phyloP scores from a whole-genome alignment of 1,140 invertebrate species.

The Antheraea pernyi region DNA sequence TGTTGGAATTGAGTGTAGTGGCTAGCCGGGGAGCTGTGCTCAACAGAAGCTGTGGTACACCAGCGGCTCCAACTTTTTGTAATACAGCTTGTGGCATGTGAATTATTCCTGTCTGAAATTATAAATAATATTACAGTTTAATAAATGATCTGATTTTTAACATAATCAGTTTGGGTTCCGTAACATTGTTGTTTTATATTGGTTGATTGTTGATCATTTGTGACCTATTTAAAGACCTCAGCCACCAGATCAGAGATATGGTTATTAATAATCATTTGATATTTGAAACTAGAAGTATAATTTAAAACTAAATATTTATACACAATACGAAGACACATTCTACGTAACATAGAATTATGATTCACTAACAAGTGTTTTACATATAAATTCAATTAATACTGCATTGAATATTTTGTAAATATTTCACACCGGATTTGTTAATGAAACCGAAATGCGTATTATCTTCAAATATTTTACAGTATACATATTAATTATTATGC shows the following conservation, averaged over 20 bases:
- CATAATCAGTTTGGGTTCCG: too few species aligned
- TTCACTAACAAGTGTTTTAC: neutral
- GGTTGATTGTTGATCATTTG: too few species aligned
- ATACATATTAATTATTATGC: neutral
- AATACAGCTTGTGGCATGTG: constrained; percentile 81
- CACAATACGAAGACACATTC: too few species aligned
- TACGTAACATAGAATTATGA: neutral
- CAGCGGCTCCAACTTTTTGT: constrained; percentile 76
- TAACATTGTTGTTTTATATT: too few species aligned
- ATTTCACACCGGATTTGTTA: neutral
- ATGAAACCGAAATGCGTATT: neutral
- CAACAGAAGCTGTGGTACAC: constrained; percentile 78
- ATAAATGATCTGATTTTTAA: too few species aligned
- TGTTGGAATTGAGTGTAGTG: constrained; percentile 79
- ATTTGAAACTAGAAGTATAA: too few species aligned
- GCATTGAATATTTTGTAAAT: neutral
- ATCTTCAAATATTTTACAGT: neutral
- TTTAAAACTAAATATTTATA: too few species aligned
- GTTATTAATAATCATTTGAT: too few species aligned
- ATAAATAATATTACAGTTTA: neutral
- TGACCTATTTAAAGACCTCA: too few species aligned
- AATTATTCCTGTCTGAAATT: constrained; percentile 73
- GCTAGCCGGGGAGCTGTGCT: constrained; percentile 77
- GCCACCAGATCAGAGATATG: too few species aligned
- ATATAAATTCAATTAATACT: neutral